Percentiles rank a stretch among this genome's conserved stretches.
phyloP scores from a whole-genome alignment of 1,140 invertebrate genomes.

The Trichonephila clavipes region DNA sequence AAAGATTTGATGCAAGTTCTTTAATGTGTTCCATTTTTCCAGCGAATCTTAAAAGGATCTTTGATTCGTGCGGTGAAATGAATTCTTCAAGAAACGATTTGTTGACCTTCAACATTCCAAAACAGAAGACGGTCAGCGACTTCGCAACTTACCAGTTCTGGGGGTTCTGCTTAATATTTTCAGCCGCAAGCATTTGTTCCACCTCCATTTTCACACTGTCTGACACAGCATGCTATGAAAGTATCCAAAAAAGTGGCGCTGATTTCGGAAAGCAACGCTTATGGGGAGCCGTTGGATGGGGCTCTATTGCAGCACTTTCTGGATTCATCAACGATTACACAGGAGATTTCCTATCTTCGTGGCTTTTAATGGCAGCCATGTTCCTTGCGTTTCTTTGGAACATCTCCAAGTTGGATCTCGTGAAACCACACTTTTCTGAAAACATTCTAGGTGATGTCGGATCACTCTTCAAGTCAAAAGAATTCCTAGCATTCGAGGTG shows the following conservation, averaged over 20 bases:
- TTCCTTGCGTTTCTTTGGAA: neutral
- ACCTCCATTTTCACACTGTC: constrained; percentile 60
- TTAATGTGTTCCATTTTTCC: neutral
- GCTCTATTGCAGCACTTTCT: neutral
- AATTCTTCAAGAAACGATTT: neutral
- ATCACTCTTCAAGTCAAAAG: neutral
- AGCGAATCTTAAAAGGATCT: neutral
- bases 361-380: constrained; percentile 13
- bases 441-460: constrained; percentile 58
- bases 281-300: constrained; percentile 64
- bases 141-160: constrained; percentile 46
- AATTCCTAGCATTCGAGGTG: constrained; percentile 33
- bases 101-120: neutral
- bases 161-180: neutral
- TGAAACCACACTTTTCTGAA: constrained; percentile 43
- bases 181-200: neutral
- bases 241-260: constrained; percentile 14
- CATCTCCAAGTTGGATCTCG: constrained; percentile 39
- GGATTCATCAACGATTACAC: constrained; percentile 60
- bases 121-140: neutral
- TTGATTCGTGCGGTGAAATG: neutral
- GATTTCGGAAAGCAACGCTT: constrained; percentile 44
- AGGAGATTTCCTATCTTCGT: neutral
- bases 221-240: constrained; percentile 66
- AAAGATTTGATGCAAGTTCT: neutral